Conservation (phyloP, 2,797 vertebrate species). For the Lateolabrax maculatus region DNA sequence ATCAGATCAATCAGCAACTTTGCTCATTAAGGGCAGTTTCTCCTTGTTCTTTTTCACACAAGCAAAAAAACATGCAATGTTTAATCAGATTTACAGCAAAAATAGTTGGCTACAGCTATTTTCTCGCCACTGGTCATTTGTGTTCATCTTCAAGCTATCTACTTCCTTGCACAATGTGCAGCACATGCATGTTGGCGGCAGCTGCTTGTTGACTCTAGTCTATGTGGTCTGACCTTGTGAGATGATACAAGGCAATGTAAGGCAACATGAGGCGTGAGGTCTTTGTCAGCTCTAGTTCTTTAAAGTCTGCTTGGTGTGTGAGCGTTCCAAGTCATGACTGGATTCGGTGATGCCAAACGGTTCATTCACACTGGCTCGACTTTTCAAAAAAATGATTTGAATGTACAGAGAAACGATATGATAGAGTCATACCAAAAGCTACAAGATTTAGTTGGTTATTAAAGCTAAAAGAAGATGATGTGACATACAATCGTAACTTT, state of each 20-base stretch:
- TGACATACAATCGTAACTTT: background rate
- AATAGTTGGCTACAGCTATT: background rate
- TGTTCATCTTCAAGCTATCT: background rate
- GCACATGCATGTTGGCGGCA: background rate
- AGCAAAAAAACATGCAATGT: no score
- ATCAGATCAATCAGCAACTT: no score
- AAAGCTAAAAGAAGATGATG: background rate
- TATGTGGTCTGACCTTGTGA: background rate
- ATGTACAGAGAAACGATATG: background rate
- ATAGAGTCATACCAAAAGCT: background rate
- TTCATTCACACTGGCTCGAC: background rate
- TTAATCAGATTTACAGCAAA: background rate
- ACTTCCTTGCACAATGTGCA: background rate
- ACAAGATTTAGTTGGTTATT: background rate
- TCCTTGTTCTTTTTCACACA: background rate
- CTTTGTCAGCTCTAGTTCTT: conserved; percentile 1
- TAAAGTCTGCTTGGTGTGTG: background rate
- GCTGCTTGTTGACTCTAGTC: background rate
- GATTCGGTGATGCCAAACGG: background rate
- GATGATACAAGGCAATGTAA: background rate
- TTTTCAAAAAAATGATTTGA: background rate
- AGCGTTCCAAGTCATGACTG: background rate
- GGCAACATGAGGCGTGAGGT: background rate
- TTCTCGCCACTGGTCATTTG: background rate
- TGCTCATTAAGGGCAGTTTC: background rate